Conservation (phyloP, 2,797 vertebrate genomes). For the Spinibarbus caldwelli region DNA sequence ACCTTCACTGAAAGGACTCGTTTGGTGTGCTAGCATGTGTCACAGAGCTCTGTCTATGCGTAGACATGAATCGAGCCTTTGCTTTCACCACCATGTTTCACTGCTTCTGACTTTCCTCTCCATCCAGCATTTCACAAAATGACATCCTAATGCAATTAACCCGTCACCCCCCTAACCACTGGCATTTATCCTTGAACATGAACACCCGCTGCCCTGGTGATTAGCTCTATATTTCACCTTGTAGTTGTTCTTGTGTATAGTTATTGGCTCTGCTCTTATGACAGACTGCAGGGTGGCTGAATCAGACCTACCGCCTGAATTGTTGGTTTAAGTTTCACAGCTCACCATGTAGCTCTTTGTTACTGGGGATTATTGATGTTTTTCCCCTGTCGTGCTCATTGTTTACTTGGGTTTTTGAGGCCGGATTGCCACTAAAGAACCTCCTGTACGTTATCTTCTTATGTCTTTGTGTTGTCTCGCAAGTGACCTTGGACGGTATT, state of each 20-base stretch:
- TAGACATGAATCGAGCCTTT: constrained; percentile 13
- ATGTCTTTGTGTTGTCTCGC: background rate
- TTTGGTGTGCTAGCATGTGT: constrained; percentile 51
- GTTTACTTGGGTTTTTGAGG: constrained; percentile 12
- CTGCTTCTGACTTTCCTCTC: constrained; percentile 39
- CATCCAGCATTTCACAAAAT: constrained; percentile 57
- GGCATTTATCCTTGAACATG: constrained; percentile 28
- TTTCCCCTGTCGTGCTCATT: constrained; percentile 13
- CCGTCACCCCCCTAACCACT: constrained; percentile 42
- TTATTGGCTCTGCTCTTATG: constrained; percentile 8
- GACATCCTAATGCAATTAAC: constrained; percentile 63
- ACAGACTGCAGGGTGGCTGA: constrained; percentile 9
- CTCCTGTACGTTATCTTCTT: background rate
- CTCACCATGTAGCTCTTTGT: constrained; percentile 29
- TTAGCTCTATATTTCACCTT: constrained; percentile 34
- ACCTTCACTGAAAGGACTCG: constrained; percentile 53
- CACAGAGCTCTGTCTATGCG: constrained; percentile 36
- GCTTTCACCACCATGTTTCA: constrained; percentile 11
- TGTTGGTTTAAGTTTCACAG: constrained; percentile 35
- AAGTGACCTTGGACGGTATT: constrained; percentile 8
- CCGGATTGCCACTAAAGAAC: background rate
- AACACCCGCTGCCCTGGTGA: constrained; percentile 21
- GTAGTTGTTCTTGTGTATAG: constrained; percentile 14
- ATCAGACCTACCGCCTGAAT: constrained; percentile 16
- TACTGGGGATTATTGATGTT: constrained; percentile 40